Evolutionary conservation across 2,888 invertebrate species (phyloP).

Genomic region (Acronicta aceris): DNA sequence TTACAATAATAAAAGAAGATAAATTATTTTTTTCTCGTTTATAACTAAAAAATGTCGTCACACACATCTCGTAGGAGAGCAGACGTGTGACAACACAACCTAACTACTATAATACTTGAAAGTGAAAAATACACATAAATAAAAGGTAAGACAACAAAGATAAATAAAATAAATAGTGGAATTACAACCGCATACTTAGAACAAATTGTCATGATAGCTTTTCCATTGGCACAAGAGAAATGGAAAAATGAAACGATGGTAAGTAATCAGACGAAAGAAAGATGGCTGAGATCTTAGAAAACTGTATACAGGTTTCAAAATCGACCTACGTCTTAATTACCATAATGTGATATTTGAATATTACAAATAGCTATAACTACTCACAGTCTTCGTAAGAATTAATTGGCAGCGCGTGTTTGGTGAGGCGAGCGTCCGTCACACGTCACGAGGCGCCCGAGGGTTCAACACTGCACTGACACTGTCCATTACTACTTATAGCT

Average conservation of each 20-base stretch:
- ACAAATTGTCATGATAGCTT: conserved; percentile 80
- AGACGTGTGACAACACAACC: conserved; percentile 24
- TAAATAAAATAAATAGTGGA: conserved; percentile 80
- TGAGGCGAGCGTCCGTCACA: conserved; percentile 29
- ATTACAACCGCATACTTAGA: conserved; percentile 67
- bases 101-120: conserved; percentile 41
- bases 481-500: conserved; percentile 17
- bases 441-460: too few species aligned
- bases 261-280: conserved; percentile 67
- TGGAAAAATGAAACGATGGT: conserved; percentile 62
- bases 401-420: conserved; percentile 63
- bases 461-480: conserved; percentile 52
- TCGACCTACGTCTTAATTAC: conserved; percentile 65
- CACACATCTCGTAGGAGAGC: conserved; percentile 20
- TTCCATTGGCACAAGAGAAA: conserved; percentile 84
- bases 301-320: conserved; percentile 80
- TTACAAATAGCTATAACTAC: conserved; percentile 71
- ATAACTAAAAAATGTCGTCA: conserved; percentile 31
- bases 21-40: conserved; percentile 43
- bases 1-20: conserved; percentile 50
- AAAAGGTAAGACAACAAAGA: conserved; percentile 55
- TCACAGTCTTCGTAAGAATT: conserved; percentile 79
- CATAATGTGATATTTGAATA: conserved; percentile 67
- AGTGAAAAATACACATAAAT: conserved; percentile 47
- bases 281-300: conserved; percentile 85